Percentiles rank a stretch among this genome's conserved stretches.
These are phyloP conservation scores for Eutolmus rufibarbis DNA, from an alignment of 2,888 invertebrate species.

Conservation along the genomic window DNA sequence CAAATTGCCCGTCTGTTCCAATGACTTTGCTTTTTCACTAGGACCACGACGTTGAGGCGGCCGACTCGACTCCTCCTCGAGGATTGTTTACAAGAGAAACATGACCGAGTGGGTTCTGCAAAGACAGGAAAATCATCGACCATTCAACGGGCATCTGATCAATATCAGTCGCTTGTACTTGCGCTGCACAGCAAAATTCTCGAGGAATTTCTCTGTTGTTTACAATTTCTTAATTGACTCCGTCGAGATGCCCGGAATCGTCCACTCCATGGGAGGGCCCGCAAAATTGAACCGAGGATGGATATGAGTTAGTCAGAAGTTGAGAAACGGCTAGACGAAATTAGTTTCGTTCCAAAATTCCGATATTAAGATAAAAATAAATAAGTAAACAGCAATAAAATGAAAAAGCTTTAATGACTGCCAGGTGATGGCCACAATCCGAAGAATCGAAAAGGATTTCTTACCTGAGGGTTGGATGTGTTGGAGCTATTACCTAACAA, in stretches of 20 bases:
- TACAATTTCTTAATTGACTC: background rate
- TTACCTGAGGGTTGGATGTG: background rate
- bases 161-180: background rate
- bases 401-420: background rate
- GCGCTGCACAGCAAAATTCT: background rate
- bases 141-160: slow-evolving; percentile 1
- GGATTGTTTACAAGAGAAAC: background rate
- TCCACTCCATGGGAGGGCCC: background rate
- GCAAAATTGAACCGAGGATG: background rate
- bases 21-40: background rate
- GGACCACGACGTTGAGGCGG: background rate
- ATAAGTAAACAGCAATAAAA: background rate
- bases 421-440: background rate
- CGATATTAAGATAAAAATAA: background rate
- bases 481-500: background rate
- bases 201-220: background rate
- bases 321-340: background rate
- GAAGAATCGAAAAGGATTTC: background rate
- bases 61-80: background rate
- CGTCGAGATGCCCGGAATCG: background rate
- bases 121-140: background rate
- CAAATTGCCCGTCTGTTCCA: background rate
- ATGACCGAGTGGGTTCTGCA: background rate
- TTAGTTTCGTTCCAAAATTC: background rate
- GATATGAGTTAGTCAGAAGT: background rate